Conservation (phyloP, 1,140 invertebrate species). For the Aphelinus atriplicis region DNA sequence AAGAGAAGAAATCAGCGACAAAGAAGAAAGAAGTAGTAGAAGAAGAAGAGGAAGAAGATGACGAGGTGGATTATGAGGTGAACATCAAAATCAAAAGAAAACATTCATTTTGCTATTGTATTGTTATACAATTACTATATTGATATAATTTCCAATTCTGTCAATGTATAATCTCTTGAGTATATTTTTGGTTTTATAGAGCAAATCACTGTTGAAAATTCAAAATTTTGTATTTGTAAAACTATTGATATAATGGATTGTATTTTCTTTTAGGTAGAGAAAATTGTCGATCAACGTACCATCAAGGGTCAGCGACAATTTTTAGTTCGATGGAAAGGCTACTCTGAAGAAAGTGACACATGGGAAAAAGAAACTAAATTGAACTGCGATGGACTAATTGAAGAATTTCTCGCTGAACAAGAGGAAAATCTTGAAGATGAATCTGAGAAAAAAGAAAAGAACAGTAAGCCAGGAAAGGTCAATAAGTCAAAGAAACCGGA, state of each 20-base stretch:
- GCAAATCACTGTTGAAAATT: not conserved
- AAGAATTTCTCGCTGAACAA: constrained; percentile 68
- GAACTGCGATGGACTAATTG: constrained; percentile 74
- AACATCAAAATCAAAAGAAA: not conserved
- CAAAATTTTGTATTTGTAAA: not conserved
- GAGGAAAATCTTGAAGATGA: constrained; percentile 44
- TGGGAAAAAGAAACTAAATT: constrained; percentile 84
- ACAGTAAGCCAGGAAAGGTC: constrained; percentile 38
- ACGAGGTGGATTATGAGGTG: constrained; percentile 59
- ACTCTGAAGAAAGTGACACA: constrained; percentile 76
- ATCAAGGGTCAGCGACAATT: constrained; percentile 77
- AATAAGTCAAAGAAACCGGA: constrained; percentile 43
- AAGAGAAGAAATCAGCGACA: constrained; percentile 27
- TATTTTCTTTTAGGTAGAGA: constrained; percentile 70
- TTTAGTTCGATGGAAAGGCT: constrained; percentile 85
- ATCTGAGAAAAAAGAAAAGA: constrained; percentile 42
- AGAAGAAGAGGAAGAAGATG: constrained; percentile 35
- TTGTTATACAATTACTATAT: not conserved
- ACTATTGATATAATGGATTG: not conserved
- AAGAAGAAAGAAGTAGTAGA: constrained; percentile 30
- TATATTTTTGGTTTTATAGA: too few relatives aligned
- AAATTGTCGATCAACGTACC: constrained; percentile 74
- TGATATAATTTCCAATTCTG: not conserved
- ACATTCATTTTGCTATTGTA: not conserved
- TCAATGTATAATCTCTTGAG: too few relatives aligned